Percentiles rank a stretch among this genome's conserved stretches.
phyloP scores from a whole-genome alignment of 2,888 invertebrate species.

The Epiblema foenella region DNA sequence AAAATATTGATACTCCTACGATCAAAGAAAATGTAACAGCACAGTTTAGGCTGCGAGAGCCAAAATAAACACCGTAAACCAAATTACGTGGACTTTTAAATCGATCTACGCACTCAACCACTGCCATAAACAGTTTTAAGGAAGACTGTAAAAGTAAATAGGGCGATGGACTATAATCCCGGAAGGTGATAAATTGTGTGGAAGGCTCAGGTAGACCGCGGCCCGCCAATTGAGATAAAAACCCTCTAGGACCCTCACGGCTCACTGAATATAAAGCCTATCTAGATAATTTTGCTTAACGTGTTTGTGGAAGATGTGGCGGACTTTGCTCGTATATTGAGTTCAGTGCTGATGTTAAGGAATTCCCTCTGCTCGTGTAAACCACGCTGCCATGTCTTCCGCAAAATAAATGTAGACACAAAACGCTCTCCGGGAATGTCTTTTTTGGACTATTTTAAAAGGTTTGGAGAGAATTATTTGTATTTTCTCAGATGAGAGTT shows the following conservation, averaged over 20 bases:
- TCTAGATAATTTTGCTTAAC: slow-evolving; percentile 35
- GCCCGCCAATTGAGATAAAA: slow-evolving; percentile 28
- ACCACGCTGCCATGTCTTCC: no score
- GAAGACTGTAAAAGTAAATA: slow-evolving; percentile 39
- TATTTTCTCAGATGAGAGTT: no score
- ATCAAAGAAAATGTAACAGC: not conserved
- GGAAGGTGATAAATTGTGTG: slow-evolving; percentile 31
- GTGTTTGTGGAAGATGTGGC: slow-evolving; percentile 19
- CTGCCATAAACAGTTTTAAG: slow-evolving; percentile 35
- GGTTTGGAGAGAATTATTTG: no score
- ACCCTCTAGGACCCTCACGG: slow-evolving; percentile 31
- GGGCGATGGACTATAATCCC: slow-evolving; percentile 35
- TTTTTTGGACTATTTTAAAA: no score
- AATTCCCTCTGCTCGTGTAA: no score
- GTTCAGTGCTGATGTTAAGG: not conserved
- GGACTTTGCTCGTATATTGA: not conserved
- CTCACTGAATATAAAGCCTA: slow-evolving; percentile 32
- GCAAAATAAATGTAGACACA: no score
- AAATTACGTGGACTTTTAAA: slow-evolving; percentile 30
- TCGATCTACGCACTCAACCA: slow-evolving; percentile 15
- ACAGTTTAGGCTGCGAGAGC: not conserved
- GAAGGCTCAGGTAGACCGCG: slow-evolving; percentile 36
- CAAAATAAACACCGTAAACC: slow-evolving; percentile 20
- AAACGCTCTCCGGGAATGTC: no score
- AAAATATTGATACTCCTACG: not conserved